Percentiles rank a stretch among this genome's conserved stretches.
Conservation (phyloP, 2,888 invertebrate species). For the Hyppa rectilinea region DNA sequence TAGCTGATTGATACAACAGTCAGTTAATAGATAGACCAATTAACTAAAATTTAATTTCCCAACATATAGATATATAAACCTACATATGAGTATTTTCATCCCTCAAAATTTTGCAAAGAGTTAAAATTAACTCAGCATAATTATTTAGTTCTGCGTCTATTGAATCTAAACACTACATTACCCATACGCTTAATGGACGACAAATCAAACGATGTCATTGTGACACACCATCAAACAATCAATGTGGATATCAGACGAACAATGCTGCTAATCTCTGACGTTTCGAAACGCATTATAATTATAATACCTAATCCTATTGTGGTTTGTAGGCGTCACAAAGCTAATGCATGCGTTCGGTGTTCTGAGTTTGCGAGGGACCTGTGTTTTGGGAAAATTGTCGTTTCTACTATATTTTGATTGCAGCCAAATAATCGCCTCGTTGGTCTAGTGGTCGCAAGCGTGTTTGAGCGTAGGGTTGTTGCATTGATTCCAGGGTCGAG, state of each 20-base stretch:
- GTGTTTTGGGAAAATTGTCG: not conserved
- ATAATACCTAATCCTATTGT: not conserved
- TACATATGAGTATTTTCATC: not conserved
- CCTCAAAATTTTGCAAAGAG: not conserved
- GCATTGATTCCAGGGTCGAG: not conserved
- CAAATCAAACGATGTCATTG: not conserved
- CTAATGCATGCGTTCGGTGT: not conserved
- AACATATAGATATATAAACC: too few species aligned
- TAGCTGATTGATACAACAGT: too few species aligned
- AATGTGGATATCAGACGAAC: slow-evolving; percentile 20
- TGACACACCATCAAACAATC: slow-evolving; percentile 9
- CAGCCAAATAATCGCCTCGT: too few species aligned
- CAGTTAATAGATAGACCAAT: too few species aligned
- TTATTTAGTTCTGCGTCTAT: not conserved
- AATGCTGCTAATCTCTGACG: slow-evolving; percentile 14
- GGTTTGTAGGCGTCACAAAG: not conserved
- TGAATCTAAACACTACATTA: not conserved
- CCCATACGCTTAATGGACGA: not conserved
- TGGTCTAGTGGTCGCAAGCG: not conserved
- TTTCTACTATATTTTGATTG: not conserved
- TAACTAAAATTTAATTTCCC: too few species aligned
- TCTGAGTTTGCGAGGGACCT: too few species aligned
- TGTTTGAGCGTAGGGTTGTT: too few species aligned
- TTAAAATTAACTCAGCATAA: not conserved
- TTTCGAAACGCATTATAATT: slow-evolving; percentile 1